Evolutionary conservation across 2,888 invertebrate genomes (phyloP), one percentile per base, ranked within the genome.

Genomic region (Drosophila macrospina): DNA sequence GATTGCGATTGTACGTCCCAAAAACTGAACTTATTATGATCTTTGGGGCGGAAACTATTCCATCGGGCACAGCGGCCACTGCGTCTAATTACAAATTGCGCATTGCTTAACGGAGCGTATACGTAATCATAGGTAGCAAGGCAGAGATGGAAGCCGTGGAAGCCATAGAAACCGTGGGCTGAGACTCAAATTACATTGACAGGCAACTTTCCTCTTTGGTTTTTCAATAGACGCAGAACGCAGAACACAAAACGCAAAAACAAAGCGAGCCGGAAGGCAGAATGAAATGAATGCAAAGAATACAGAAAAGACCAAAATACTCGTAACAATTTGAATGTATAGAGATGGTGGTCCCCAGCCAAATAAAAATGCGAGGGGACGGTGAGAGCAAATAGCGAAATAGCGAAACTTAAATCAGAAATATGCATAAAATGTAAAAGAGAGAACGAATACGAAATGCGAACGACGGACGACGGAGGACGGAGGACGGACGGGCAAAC

Each of bases 81-180:
- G 80, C 48, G 63, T 86, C 80, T 83, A 83, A 83, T 83, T 88
- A 84, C 85, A 68, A 77, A 68, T 80, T 74, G 71, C 68, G 51
- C 62, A 73, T 60, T 77, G 77, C 37, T 56, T 77, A 79, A 74
- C 86, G 63, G 77, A 45, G 87, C 87, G 74, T 84, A 78, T 72
- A 45, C 77, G 86, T 60, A 88, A 85, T 86, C 73, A 72, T 63
- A 74, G 67, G 65, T 69, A 57, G 26, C 30, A 67, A 59, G 26
- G 39, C 20, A 55, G 15, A 48, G 52, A 32, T 54, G 52, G 41
- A 41, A 41, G 30, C 63, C 11, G 10, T 42, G 24, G 37, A 52
- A 41, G 30, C 63, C 11, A 10, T 42, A 20, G 37, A 52, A 61
- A 55, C 48, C 47, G 44, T 66, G 65, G 69, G 26, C 26, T 45